Conservation (phyloP, 2,888 invertebrate genomes). For the Cylloceria caligata region DNA sequence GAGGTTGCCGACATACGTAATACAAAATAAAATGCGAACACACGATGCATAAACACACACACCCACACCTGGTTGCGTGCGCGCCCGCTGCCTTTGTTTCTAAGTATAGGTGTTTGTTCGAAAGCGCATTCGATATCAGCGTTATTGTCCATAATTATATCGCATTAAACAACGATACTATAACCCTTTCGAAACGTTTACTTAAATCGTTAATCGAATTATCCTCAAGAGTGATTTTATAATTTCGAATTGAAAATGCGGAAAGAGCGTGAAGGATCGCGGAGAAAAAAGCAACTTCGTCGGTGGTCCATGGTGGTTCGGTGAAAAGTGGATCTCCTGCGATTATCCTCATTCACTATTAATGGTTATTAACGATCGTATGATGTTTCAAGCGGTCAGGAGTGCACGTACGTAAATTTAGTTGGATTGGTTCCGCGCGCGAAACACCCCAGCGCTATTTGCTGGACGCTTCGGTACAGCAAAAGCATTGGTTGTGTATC, state of each 20-base stretch:
- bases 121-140: constrained; percentile 25
- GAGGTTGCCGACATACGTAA: constrained; percentile 23
- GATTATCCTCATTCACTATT: constrained; percentile 62
- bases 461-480: too few species aligned
- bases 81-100: too few species aligned
- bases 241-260: constrained; percentile 22
- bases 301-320: constrained; percentile 59
- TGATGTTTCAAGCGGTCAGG: constrained; percentile 37
- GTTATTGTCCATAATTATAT: constrained; percentile 26
- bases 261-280: constrained; percentile 20
- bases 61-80: not conserved
- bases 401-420: constrained; percentile 20
- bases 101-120: not conserved
- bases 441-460: too few species aligned
- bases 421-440: too few species aligned
- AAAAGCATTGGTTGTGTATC: too few species aligned
- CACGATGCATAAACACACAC: not conserved
- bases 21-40: constrained; percentile 14
- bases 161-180: constrained; percentile 16
- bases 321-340: constrained; percentile 62
- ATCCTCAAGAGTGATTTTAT: constrained; percentile 29
- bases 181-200: constrained; percentile 5
- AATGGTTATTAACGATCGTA: constrained; percentile 66
- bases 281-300: constrained; percentile 34
- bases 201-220: constrained; percentile 33